Evolutionary conservation across 2,113 vertebrate genomes (phyloP).

Genomic region (Toxotes chatareus): DNA sequence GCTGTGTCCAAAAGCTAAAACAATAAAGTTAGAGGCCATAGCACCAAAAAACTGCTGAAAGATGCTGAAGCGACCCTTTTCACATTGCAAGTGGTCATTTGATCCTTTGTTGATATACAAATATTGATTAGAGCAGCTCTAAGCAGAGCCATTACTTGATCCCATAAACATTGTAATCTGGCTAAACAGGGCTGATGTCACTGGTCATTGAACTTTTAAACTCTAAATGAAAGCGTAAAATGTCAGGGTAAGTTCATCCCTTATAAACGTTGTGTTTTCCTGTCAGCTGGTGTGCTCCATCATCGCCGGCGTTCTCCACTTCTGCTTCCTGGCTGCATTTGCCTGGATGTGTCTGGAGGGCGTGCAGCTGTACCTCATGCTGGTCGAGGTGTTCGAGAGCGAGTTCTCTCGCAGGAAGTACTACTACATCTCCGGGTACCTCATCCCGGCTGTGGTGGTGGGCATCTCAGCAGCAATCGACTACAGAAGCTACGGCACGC

Average conservation of each 20-base stretch:
- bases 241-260: not conserved
- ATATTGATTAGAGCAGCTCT: constrained; percentile 10
- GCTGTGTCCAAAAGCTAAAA: not conserved
- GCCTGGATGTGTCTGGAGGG: constrained; percentile 99
- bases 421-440: constrained; percentile 95
- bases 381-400: constrained; percentile 99
- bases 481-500: constrained; percentile 96
- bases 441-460: constrained; percentile 94
- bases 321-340: constrained; percentile 98
- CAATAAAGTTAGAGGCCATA: not conserved
- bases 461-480: constrained; percentile 97
- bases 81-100: not conserved
- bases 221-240: constrained; percentile 2
- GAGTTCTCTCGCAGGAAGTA: constrained; percentile 98
- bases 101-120: constrained; percentile 5
- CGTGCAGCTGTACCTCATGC: constrained; percentile 98
- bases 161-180: not conserved
- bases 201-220: not conserved
- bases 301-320: constrained; percentile 96
- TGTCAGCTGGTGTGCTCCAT: constrained; percentile 94
- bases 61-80: not conserved
- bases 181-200: not conserved
- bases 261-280: constrained; percentile 31
- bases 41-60: not conserved
- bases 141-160: not conserved